Conservation (phyloP, 35 echinoderm and acorn worm species). For the Heliocidaris tuberculata region DNA sequence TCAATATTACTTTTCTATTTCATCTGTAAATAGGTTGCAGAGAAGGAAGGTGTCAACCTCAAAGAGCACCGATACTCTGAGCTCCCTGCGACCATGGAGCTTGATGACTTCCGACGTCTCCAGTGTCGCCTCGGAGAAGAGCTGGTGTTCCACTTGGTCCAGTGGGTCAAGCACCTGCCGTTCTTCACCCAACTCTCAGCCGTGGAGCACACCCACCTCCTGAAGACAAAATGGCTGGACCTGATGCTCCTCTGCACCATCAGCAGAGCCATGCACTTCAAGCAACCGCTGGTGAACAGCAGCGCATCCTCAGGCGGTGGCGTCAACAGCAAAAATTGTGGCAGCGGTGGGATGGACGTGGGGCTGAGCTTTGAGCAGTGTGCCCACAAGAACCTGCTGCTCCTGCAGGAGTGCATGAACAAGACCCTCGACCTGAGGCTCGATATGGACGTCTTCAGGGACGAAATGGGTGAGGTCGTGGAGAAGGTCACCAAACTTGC, state of each 20-base stretch:
- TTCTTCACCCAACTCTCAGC: slow-evolving; percentile 93
- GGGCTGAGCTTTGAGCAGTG: slow-evolving; percentile 97
- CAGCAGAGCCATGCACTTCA: slow-evolving; percentile 94
- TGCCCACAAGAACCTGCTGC: slow-evolving; percentile 85
- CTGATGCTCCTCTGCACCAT: slow-evolving; percentile 86
- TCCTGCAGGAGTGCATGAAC: slow-evolving; percentile 97
- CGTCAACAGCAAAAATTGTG: not conserved
- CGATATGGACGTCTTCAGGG: slow-evolving; percentile 94
- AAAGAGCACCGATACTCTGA: slow-evolving; percentile 43
- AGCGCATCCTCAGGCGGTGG: not conserved
- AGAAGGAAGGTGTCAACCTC: slow-evolving; percentile 40
- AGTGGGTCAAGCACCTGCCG: slow-evolving; percentile 98
- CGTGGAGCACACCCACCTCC: slow-evolving; percentile 92
- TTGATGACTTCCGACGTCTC: slow-evolving; percentile 73
- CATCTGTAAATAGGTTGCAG: not conserved
- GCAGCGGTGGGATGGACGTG: slow-evolving; percentile 54
- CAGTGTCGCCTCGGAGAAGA: slow-evolving; percentile 92
- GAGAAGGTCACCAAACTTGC: slow-evolving; percentile 92
- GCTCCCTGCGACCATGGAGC: slow-evolving; percentile 64
- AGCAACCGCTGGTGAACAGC: slow-evolving; percentile 57
- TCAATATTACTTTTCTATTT: slow-evolving; percentile 6
- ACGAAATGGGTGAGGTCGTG: slow-evolving; percentile 98
- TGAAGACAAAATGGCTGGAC: slow-evolving; percentile 98
- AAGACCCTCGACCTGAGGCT: slow-evolving; percentile 94
- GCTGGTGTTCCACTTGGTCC: slow-evolving; percentile 95